A percentile compares a stretch with the other conserved stretches of the same genome.
Conservation (phyloP, 2,113 vertebrate species). For the Perca flavescens region DNA sequence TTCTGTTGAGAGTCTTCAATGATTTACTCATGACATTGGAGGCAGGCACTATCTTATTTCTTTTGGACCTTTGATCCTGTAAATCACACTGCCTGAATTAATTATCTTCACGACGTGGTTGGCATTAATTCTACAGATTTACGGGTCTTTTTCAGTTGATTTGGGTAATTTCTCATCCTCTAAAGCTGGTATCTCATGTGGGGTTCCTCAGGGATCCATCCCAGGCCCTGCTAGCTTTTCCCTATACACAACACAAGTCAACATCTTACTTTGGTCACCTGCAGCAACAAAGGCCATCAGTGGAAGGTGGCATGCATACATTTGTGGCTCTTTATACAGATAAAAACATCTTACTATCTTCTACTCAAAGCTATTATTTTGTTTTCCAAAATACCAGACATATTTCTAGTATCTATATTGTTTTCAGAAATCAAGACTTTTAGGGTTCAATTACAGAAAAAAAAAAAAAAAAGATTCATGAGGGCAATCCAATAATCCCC, state of each 20-base stretch:
- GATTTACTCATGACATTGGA: neutral
- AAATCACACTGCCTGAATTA: neutral
- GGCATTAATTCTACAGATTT: neutral
- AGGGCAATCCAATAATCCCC: no score
- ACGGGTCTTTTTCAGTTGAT: neutral
- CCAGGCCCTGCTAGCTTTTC: neutral
- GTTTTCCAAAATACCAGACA: no score
- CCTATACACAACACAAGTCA: neutral
- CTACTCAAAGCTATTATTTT: no score
- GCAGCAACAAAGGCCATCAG: neutral
- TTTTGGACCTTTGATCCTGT: neutral
- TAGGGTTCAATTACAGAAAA: no score
- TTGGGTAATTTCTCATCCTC: neutral
- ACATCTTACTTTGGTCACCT: neutral
- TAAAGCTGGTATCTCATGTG: no score
- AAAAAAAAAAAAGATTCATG: no score
- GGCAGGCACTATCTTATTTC: neutral
- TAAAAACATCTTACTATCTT: no score
- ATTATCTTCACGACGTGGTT: neutral
- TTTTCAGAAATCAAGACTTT: no score
- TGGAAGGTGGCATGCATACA: no score
- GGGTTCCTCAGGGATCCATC: constrained; percentile 19
- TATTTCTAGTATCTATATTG: no score
- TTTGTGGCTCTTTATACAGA: no score
- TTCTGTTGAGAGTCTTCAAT: neutral